These are phyloP conservation scores for Papilio polytes DNA, from an alignment of 1,140 invertebrate genomes.

Conservation along the genomic window DNA sequence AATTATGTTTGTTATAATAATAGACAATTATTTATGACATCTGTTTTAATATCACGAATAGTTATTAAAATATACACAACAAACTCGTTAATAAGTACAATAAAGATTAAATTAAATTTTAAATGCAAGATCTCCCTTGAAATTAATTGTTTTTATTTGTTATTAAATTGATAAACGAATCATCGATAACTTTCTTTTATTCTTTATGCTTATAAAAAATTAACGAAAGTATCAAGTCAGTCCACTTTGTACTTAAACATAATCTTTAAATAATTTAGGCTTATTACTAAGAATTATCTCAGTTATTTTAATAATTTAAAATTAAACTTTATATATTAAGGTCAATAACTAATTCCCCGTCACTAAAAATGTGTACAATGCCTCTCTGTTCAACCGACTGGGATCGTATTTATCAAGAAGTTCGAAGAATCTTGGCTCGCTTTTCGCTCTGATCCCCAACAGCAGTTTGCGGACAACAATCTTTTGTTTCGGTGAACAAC, in stretches of 20 bases:
- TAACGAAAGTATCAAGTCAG: slow-evolving; percentile 15
- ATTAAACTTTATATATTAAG: slow-evolving; percentile 31
- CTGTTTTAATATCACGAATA: slow-evolving; percentile 32
- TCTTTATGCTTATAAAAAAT: background rate
- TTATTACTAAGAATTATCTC: background rate
- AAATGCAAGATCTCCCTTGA: background rate
- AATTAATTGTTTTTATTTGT: background rate
- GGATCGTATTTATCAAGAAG: slow-evolving; percentile 78
- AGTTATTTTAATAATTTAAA: slow-evolving; percentile 13
- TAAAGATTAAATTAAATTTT: background rate
- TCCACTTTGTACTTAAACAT: slow-evolving; percentile 11
- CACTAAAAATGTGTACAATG: slow-evolving; percentile 69
- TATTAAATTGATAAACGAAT: background rate
- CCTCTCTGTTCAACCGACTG: slow-evolving; percentile 62
- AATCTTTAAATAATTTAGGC: background rate
- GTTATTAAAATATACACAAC: slow-evolving; percentile 16
- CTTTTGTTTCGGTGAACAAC: slow-evolving; percentile 85
- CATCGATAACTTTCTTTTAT: slow-evolving; percentile 13
- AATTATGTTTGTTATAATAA: slow-evolving; percentile 21
- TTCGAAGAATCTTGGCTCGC: slow-evolving; percentile 70
- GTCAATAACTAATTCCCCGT: slow-evolving; percentile 53
- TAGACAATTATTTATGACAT: slow-evolving; percentile 25
- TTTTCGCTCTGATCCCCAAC: slow-evolving; percentile 74
- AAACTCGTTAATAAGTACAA: background rate
- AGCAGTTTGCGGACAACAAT: slow-evolving; percentile 85